Percentiles rank a stretch among this genome's conserved stretches.
These are phyloP conservation scores for Oreochromis grahami DNA, from an alignment of 2,797 vertebrate genomes.

Conservation along the genomic window DNA sequence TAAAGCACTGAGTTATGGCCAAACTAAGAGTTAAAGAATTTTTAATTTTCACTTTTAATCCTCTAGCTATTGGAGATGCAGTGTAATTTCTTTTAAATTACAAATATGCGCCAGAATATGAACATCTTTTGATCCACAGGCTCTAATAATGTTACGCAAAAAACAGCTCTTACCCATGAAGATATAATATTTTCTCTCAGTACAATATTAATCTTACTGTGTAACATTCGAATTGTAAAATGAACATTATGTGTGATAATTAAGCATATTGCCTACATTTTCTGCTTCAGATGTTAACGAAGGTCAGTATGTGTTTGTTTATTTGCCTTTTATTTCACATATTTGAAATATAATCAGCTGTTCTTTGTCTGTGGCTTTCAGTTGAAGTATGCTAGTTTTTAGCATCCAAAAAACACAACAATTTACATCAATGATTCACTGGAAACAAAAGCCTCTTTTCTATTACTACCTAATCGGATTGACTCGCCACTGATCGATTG, in stretches of 20 bases:
- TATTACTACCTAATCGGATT: not conserved
- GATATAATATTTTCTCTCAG: not conserved
- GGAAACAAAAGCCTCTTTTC: not conserved
- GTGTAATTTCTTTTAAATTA: not conserved
- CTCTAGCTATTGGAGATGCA: not conserved
- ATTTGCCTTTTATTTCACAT: not conserved
- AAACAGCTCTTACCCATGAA: not conserved
- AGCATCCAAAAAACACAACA: not conserved
- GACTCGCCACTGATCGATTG: not conserved
- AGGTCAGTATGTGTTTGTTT: not conserved
- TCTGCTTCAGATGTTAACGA: not conserved
- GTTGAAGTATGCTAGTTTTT: not conserved
- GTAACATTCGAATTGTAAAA: not conserved
- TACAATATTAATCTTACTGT: not conserved
- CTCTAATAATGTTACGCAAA: not conserved
- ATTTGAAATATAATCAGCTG: not conserved
- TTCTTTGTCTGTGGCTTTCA: not conserved
- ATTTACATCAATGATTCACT: not conserved
- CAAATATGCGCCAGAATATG: not conserved
- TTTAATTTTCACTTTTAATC: not conserved
- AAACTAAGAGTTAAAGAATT: not conserved
- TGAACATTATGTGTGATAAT: not conserved
- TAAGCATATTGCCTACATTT: not conserved
- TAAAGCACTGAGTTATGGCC: not conserved
- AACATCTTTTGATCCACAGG: not conserved